These are phyloP conservation scores for Poeciliopsis gracilis DNA, from an alignment of 2,797 vertebrate species.

Conservation along the genomic window DNA sequence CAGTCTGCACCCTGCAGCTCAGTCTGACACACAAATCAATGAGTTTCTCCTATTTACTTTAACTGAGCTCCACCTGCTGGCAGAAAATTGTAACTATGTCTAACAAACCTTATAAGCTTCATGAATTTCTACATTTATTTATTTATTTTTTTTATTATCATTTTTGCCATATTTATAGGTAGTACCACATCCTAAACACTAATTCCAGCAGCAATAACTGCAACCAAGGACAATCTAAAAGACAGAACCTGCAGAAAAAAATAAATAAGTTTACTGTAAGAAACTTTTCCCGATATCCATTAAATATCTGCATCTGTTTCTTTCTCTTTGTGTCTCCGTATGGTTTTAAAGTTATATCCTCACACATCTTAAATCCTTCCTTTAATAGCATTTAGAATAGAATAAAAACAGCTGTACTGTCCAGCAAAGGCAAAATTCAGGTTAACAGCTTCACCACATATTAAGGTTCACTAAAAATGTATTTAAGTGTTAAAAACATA, in stretches of 20 bases:
- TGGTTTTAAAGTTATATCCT: background rate
- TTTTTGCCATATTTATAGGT: background rate
- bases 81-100: background rate
- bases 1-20: slow-evolving; percentile 40
- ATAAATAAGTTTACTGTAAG: background rate
- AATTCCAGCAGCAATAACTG: background rate
- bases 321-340: background rate
- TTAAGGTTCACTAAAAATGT: no score
- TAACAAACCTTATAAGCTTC: slow-evolving; percentile 18
- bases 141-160: no score
- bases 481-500: no score
- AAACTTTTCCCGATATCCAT: background rate
- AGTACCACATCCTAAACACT: background rate
- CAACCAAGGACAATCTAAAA: background rate
- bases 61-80: slow-evolving; percentile 57
- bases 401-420: no score
- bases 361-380: background rate
- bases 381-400: background rate
- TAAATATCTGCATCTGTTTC: background rate
- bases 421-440: no score
- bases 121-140: slow-evolving; percentile 13
- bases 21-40: slow-evolving; percentile 29
- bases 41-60: slow-evolving; percentile 3
- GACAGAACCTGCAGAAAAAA: background rate
- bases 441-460: no score